Percentiles rank a stretch among this genome's conserved stretches.
phyloP scores from a whole-genome alignment of 2,888 invertebrate species.

The Rotaria magnacalcarata region DNA sequence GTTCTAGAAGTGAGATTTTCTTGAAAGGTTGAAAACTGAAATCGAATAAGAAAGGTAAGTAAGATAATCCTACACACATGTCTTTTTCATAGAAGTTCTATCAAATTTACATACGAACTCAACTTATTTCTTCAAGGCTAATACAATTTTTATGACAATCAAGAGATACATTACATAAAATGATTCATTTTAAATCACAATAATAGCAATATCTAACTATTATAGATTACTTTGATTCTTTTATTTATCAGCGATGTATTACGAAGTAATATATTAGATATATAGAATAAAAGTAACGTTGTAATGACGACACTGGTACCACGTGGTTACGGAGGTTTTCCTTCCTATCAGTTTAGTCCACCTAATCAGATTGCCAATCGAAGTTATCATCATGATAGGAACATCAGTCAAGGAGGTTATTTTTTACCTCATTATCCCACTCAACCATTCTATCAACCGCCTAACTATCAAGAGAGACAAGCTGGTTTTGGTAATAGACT shows the following conservation, averaged over 20 bases:
- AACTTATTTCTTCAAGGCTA: neutral
- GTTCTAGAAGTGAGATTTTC: too few relatives aligned
- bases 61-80: neutral
- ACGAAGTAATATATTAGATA: neutral
- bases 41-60: neutral
- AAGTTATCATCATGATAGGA: neutral
- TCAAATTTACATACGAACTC: neutral
- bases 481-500: neutral
- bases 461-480: neutral
- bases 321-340: neutral
- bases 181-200: too few relatives aligned
- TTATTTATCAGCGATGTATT: neutral
- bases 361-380: neutral
- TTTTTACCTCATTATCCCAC: neutral
- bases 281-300: neutral
- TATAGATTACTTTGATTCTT: neutral
- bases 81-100: neutral
- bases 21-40: too few relatives aligned
- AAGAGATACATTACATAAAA: neutral
- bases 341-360: neutral
- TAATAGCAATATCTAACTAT: neutral
- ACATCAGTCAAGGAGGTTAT: neutral
- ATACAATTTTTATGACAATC: neutral
- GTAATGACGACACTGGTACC: neutral
- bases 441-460: neutral